Percentiles rank a stretch among this genome's conserved stretches.
Conservation (phyloP, 1,140 invertebrate species). For the Holotrichia oblita region DNA sequence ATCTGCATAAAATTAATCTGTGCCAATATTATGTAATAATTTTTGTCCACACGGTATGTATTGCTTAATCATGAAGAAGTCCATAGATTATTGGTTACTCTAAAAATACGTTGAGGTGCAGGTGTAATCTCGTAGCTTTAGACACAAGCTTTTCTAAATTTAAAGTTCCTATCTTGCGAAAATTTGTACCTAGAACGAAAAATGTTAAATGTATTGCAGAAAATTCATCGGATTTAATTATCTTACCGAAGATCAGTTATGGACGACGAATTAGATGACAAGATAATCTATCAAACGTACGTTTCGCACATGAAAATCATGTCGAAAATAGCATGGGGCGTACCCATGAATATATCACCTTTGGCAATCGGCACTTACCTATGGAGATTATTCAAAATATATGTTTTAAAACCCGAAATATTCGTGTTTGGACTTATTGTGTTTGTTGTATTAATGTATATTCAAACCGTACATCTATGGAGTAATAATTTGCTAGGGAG, state of each 20-base stretch:
- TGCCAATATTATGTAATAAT: not conserved
- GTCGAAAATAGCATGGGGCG: constrained; percentile 78
- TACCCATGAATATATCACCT: constrained; percentile 71
- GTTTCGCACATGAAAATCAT: constrained; percentile 83
- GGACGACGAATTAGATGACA: constrained; percentile 90
- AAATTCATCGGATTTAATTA: not conserved
- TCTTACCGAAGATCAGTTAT: constrained; percentile 61
- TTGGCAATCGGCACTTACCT: constrained; percentile 69
- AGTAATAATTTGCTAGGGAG: constrained; percentile 77
- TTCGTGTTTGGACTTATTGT: constrained; percentile 71
- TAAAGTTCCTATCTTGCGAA: constrained; percentile 32
- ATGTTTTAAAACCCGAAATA: constrained; percentile 80
- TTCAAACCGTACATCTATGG: constrained; percentile 82
- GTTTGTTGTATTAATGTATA: constrained; percentile 75
- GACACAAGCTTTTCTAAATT: constrained; percentile 11
- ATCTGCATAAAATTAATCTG: too few species aligned
- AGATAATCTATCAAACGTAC: constrained; percentile 85
- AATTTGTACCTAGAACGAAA: not conserved
- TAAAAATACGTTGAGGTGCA: not conserved
- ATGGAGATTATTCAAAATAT: constrained; percentile 77
- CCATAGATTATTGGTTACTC: too few species aligned
- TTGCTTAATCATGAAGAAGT: too few species aligned
- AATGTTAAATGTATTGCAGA: constrained; percentile 1
- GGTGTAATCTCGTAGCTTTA: not conserved
- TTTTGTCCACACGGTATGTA: too few species aligned